Percentiles rank a stretch among this genome's conserved stretches.
phyloP scores from a whole-genome alignment of 2,113 vertebrate genomes.

The Catharus minimus region DNA sequence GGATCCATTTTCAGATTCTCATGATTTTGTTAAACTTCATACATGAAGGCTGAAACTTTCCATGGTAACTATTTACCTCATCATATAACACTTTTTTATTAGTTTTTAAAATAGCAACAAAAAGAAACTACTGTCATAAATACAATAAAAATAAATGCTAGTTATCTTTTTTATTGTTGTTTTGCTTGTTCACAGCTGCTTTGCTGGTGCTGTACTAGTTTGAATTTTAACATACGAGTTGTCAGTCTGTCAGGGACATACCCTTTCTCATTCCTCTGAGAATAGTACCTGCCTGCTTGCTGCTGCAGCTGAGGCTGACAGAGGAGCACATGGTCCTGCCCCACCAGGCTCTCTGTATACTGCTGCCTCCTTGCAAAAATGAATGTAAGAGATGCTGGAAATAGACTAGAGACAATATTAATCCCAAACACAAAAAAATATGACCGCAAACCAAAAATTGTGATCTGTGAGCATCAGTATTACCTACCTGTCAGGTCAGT shows the following conservation, averaged over 20 bases:
- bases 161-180: neutral
- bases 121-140: neutral
- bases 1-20: neutral
- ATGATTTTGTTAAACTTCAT: neutral
- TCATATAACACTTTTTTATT: neutral
- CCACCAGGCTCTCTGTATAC: accelerated
- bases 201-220: neutral
- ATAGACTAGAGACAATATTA: neutral
- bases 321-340: neutral
- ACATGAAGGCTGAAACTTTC: neutral
- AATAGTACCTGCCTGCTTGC: neutral
- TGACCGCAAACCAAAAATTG: neutral
- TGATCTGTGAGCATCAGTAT: neutral
- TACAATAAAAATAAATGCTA: neutral
- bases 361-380: neutral
- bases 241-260: neutral
- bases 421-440: neutral
- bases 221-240: neutral
- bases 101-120: neutral
- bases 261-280: neutral
- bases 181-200: neutral
- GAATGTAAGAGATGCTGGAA: neutral
- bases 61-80: neutral
- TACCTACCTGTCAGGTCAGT: neutral
- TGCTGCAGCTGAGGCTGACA: neutral